Conservation (phyloP, 2,888 invertebrate genomes). For the Leptopilina drosophilae region DNA sequence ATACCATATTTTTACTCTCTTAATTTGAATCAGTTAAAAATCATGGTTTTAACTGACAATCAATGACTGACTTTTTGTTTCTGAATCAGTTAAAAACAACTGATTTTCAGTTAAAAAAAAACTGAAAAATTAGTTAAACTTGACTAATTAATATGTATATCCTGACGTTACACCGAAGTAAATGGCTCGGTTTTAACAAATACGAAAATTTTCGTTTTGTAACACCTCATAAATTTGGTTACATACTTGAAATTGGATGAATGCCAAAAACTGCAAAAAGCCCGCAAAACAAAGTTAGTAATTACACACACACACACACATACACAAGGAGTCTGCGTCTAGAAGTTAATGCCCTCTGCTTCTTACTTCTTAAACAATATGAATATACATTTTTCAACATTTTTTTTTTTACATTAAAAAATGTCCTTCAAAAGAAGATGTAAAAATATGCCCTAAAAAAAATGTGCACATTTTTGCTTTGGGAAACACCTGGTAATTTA, state of each 20-base stretch:
- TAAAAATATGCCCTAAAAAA: not conserved
- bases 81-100: no score
- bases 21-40: no score
- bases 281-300: slow-evolving; percentile 30
- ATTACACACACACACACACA: not conserved
- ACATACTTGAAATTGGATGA: slow-evolving; percentile 60
- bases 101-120: no score
- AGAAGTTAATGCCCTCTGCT: slow-evolving; percentile 21
- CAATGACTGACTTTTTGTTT: no score
- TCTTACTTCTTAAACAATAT: slow-evolving; percentile 17
- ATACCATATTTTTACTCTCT: no score
- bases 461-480: not conserved
- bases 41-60: no score
- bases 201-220: slow-evolving; percentile 62
- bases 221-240: slow-evolving; percentile 67
- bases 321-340: slow-evolving; percentile 12
- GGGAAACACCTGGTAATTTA: not conserved
- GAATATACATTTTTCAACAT: not conserved
- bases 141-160: no score
- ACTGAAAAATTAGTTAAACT: no score
- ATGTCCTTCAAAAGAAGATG: not conserved
- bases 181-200: slow-evolving; percentile 56
- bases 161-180: no score
- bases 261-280: slow-evolving; percentile 60
- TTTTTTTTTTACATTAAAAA: not conserved